Percentiles rank a stretch among this genome's conserved stretches.
phyloP scores from a whole-genome alignment of 2,797 vertebrate species.

The Aphelocoma californica region DNA sequence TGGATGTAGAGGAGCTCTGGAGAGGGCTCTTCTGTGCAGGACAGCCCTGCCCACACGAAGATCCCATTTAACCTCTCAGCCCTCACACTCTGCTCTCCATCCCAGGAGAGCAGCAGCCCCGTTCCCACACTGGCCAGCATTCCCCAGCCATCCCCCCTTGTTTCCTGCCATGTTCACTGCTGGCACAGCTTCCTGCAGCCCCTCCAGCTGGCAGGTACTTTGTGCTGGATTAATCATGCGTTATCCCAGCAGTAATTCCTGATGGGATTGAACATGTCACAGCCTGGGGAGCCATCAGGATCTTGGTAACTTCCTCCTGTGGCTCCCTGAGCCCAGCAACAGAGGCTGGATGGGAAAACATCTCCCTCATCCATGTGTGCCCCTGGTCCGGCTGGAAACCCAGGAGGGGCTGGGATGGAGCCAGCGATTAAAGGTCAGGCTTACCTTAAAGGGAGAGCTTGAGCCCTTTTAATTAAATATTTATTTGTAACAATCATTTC shows the following conservation, averaged over 20 bases:
- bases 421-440: not conserved
- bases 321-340: not conserved
- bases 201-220: not conserved
- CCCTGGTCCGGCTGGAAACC: not conserved
- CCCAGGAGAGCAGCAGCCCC: fast-evolving
- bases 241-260: slow-evolving; percentile 34
- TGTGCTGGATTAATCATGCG: slow-evolving; percentile 37
- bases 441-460: not conserved
- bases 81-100: not conserved
- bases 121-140: not conserved
- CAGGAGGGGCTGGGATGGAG: not conserved
- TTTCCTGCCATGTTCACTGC: not conserved
- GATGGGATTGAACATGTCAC: slow-evolving; percentile 50
- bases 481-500: not conserved
- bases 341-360: not conserved
- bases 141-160: not conserved
- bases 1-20: not conserved
- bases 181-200: not conserved
- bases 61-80: not conserved
- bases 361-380: fast-evolving
- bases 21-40: not conserved
- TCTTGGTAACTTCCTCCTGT: not conserved
- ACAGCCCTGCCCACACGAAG: not conserved
- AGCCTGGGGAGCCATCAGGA: not conserved
- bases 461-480: not conserved